Percentiles rank a stretch among this genome's conserved stretches.
These are phyloP conservation scores for Anseranas semipalmata DNA, from an alignment of 2,113 vertebrate genomes.

Conservation along the genomic window DNA sequence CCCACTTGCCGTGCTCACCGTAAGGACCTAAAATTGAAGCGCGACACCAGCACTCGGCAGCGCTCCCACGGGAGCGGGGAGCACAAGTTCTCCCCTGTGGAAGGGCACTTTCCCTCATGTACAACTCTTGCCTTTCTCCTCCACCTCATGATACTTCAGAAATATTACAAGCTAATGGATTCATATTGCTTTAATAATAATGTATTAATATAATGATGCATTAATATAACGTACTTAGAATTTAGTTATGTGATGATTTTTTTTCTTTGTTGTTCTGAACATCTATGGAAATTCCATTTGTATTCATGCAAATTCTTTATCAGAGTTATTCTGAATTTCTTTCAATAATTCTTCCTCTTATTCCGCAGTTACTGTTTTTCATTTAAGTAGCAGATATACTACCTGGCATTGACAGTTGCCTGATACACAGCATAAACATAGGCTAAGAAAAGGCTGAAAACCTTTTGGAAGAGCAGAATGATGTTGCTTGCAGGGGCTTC, in stretches of 20 bases:
- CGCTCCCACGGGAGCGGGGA: background rate
- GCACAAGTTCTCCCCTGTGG: background rate
- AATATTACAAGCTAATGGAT: background rate
- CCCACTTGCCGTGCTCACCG: fast-evolving
- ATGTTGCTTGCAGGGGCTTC: background rate
- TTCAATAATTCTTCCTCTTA: background rate
- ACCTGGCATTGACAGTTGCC: background rate
- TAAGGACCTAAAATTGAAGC: background rate
- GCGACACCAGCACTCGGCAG: fast-evolving
- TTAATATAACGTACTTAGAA: background rate
- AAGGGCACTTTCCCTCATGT: background rate
- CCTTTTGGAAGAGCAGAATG: background rate
- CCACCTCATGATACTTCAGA: background rate
- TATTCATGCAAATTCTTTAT: background rate
- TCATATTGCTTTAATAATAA: background rate
- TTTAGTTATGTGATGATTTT: background rate
- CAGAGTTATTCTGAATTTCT: background rate
- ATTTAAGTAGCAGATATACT: fast-evolving
- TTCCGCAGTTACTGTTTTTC: background rate
- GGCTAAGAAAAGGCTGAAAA: background rate
- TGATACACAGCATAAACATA: fast-evolving
- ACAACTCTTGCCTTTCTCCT: background rate
- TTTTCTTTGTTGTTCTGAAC: background rate
- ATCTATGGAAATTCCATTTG: background rate
- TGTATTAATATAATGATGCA: background rate